Percentiles rank a stretch among this genome's conserved stretches.
These are phyloP conservation scores for Ptychobarbus kaznakovi DNA, from an alignment of 2,797 vertebrate genomes.

Conservation along the genomic window DNA sequence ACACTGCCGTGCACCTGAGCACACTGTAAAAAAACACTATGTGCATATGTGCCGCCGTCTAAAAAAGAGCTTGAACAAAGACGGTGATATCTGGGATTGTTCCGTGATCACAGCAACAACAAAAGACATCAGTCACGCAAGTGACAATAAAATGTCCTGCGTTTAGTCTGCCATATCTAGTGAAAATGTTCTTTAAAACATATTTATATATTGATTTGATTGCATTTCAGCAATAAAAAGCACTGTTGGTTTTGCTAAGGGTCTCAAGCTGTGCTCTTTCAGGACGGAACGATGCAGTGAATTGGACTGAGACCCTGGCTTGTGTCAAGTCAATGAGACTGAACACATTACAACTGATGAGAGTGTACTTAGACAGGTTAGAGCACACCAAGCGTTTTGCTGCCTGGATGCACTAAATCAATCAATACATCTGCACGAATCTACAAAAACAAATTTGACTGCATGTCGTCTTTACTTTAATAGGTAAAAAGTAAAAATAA, in stretches of 20 bases:
- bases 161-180: conserved; percentile 3
- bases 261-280: conserved; percentile 37
- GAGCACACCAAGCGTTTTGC: conserved; percentile 16
- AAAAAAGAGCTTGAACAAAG: conserved; percentile 31
- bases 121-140: conserved; percentile 7
- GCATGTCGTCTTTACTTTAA: conserved; percentile 23
- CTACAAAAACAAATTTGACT: conserved; percentile 40
- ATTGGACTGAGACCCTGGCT: conserved; percentile 27
- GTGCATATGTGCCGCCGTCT: not conserved
- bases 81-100: conserved; percentile 1
- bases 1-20: conserved; percentile 21
- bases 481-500: not conserved
- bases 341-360: conserved; percentile 52
- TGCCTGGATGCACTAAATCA: conserved; percentile 38
- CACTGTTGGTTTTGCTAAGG: conserved; percentile 37
- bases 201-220: not conserved
- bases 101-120: conserved; percentile 16
- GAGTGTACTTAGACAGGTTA: conserved; percentile 44
- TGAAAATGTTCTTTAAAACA: not conserved
- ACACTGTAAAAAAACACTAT: conserved; percentile 17
- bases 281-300: not conserved
- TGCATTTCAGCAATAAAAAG: conserved; percentile 35
- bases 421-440: conserved; percentile 42
- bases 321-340: conserved; percentile 48
- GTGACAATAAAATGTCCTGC: not conserved